A percentile compares a stretch with the other conserved stretches of the same genome.
These are phyloP conservation scores for Eristalis intricaria DNA, from an alignment of 2,888 invertebrate species.

Conservation along the genomic window DNA sequence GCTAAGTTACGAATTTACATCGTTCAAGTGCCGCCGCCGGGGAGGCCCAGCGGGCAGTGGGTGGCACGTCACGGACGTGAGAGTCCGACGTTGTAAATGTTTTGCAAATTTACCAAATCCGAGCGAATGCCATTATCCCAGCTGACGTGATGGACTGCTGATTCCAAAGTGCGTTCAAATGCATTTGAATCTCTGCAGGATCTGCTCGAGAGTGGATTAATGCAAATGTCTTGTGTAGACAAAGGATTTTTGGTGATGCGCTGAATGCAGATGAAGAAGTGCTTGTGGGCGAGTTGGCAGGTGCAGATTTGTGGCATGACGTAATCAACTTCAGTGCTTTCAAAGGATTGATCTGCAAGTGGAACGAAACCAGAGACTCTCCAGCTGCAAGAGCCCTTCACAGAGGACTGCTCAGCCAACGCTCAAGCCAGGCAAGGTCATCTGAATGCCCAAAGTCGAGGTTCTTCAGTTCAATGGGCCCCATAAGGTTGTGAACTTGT, in stretches of 20 bases:
- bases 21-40: neutral
- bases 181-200: neutral
- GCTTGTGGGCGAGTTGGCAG: too few relatives aligned
- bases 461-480: too few relatives aligned
- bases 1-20: slow-evolving; percentile 8
- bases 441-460: too few relatives aligned
- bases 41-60: neutral
- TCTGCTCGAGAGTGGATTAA: neutral
- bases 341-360: too few relatives aligned
- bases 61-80: neutral
- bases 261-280: too few relatives aligned
- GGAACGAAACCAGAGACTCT: too few relatives aligned
- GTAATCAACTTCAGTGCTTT: too few relatives aligned
- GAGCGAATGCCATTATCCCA: neutral
- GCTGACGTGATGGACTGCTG: neutral
- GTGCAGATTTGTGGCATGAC: too few relatives aligned
- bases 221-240: neutral
- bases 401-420: too few relatives aligned
- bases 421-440: too few relatives aligned
- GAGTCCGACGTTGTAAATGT: neutral
- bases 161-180: neutral
- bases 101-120: neutral
- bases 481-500: too few relatives aligned
- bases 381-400: too few relatives aligned
- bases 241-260: neutral